Evolutionary conservation across 2,113 vertebrate genomes (phyloP).

Genomic region (Stigmatopora nigra): DNA sequence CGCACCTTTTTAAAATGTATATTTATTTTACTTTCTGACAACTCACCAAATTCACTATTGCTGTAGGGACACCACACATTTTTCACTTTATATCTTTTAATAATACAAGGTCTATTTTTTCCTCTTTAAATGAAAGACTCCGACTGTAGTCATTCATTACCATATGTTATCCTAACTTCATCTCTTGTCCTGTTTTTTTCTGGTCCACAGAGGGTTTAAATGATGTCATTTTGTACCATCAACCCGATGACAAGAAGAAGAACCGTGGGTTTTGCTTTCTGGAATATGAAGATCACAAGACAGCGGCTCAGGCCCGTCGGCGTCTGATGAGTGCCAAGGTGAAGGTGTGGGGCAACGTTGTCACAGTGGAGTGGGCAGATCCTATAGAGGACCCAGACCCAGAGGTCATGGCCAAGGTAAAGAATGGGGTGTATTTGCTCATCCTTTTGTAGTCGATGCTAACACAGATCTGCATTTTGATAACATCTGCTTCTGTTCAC

Average conservation of each 20-base stretch:
- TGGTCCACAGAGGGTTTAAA: conserved; percentile 88
- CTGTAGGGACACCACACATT: not conserved
- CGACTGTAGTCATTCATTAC: too few relatives aligned
- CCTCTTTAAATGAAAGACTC: too few relatives aligned
- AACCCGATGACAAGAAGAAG: conserved; percentile 98
- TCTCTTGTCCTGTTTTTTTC: conserved; percentile 11
- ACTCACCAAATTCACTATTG: not conserved
- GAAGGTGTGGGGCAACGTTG: conserved; percentile 98
- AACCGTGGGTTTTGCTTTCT: conserved; percentile 98
- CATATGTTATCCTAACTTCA: not conserved
- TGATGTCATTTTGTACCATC: conserved; percentile 98
- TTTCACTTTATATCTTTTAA: too few relatives aligned
- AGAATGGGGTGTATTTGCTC: not conserved
- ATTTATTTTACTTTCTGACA: not conserved
- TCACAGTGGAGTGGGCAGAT: conserved; percentile 98
- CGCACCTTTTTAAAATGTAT: not conserved
- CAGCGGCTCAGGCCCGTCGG: conserved; percentile 93
- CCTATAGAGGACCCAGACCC: conserved; percentile 98
- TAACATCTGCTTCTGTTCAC: conserved; percentile 2
- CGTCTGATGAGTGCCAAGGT: conserved; percentile 98
- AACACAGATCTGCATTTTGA: not conserved
- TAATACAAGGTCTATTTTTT: too few relatives aligned
- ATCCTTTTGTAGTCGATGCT: not conserved
- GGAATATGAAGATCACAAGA: conserved; percentile 99
- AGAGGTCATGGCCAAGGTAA: conserved; percentile 99